These are phyloP conservation scores for Gymnopithys bicolor DNA, from an alignment of 2,797 vertebrate genomes.

Conservation along the genomic window DNA sequence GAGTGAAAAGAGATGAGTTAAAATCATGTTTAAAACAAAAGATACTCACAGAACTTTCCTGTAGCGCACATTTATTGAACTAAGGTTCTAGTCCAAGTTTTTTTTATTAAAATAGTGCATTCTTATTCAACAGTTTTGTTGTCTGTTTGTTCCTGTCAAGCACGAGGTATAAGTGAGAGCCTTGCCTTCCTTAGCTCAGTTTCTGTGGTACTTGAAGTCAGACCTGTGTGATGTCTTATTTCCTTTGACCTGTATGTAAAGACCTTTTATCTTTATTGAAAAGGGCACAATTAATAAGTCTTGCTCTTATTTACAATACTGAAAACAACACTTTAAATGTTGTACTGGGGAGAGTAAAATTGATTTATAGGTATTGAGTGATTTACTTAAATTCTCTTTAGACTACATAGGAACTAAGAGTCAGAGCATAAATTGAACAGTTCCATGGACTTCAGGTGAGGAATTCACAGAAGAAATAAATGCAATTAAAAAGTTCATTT, in stretches of 20 bases:
- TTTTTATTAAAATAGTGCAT: neutral
- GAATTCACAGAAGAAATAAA: neutral
- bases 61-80: neutral
- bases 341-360: neutral
- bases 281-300: neutral
- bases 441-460: neutral
- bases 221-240: neutral
- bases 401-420: neutral
- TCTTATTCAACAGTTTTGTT: neutral
- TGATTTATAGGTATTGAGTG: fast-evolving
- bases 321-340: neutral
- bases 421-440: neutral
- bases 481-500: neutral
- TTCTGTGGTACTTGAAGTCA: neutral
- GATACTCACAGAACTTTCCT: neutral
- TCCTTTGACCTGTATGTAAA: neutral
- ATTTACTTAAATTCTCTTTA: neutral
- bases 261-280: neutral
- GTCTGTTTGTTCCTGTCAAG: neutral
- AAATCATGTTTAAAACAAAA: neutral
- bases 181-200: neutral
- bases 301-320: neutral
- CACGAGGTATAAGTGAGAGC: neutral
- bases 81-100: neutral
- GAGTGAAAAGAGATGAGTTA: neutral